Evolutionary conservation across 2,113 vertebrate genomes (phyloP).

Genomic region (Ctenomys sociabilis): DNA sequence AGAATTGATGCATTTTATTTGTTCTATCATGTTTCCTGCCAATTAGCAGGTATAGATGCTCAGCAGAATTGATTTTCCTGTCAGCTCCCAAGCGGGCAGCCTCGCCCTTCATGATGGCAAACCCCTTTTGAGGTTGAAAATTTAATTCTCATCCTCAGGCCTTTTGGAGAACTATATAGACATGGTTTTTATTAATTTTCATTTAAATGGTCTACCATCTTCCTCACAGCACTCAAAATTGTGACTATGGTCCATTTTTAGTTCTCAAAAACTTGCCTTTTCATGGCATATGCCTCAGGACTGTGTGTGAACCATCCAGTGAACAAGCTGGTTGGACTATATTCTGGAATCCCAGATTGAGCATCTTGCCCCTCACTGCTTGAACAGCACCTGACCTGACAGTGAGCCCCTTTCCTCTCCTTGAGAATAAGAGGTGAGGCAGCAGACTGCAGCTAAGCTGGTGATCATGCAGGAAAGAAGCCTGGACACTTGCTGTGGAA

Average conservation of each 20-base stretch:
- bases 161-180: constrained; percentile 44
- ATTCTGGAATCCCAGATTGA: neutral
- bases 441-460: neutral
- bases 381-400: neutral
- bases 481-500: neutral
- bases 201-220: constrained; percentile 7
- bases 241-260: constrained; percentile 28
- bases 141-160: constrained; percentile 17
- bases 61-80: constrained; percentile 44
- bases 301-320: neutral
- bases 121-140: constrained; percentile 47
- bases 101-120: neutral
- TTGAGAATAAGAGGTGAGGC: neutral
- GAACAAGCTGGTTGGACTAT: neutral
- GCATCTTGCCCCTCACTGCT: fast-evolving
- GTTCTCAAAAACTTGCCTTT: constrained; percentile 51
- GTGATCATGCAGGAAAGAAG: neutral
- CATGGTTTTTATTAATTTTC: constrained; percentile 49
- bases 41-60: constrained; percentile 1
- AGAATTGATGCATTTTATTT: constrained; percentile 54
- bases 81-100: neutral
- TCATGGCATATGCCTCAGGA: neutral
- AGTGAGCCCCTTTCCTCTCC: neutral
- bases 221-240: constrained; percentile 24
- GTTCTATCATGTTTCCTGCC: constrained; percentile 68